Evolutionary conservation across 1,140 invertebrate species (phyloP).

Genomic region (Zeugodacus cucurbitae): DNA sequence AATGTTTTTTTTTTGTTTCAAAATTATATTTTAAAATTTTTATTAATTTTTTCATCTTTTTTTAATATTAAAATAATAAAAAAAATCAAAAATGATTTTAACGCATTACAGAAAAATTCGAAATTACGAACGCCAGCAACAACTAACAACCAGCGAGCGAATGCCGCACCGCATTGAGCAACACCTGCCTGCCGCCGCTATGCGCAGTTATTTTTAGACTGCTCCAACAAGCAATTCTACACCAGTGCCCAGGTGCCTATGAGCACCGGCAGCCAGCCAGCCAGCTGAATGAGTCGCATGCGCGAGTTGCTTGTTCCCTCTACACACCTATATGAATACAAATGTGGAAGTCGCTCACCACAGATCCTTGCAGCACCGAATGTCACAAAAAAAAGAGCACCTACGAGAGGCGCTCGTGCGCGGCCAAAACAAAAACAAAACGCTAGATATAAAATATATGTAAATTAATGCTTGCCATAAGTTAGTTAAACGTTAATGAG

Average conservation of each 20-base stretch:
- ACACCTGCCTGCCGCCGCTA: constrained; percentile 17
- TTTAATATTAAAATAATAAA: too few species aligned
- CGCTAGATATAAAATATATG: neutral
- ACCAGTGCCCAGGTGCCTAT: constrained; percentile 6
- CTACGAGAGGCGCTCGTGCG: neutral
- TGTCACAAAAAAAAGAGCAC: neutral
- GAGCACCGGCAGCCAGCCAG: neutral
- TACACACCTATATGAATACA: neutral
- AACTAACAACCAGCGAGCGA: neutral
- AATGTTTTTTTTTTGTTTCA: too few species aligned
- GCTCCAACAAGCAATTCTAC: neutral
- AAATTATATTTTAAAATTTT: too few species aligned
- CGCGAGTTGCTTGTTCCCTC: constrained; percentile 6
- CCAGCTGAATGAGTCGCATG: neutral
- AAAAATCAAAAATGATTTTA: too few species aligned
- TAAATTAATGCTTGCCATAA: neutral
- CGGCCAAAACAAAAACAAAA: neutral
- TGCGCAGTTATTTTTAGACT: constrained; percentile 33
- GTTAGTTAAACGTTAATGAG: neutral
- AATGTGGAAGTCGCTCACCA: neutral
- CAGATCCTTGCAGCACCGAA: neutral
- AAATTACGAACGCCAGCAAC: neutral
- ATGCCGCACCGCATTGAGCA: neutral
- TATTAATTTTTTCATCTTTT: too few species aligned
- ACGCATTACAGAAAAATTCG: too few species aligned